phyloP scores from a whole-genome alignment of 2,113 vertebrate genomes.

The Phylloscopus whistleri region DNA sequence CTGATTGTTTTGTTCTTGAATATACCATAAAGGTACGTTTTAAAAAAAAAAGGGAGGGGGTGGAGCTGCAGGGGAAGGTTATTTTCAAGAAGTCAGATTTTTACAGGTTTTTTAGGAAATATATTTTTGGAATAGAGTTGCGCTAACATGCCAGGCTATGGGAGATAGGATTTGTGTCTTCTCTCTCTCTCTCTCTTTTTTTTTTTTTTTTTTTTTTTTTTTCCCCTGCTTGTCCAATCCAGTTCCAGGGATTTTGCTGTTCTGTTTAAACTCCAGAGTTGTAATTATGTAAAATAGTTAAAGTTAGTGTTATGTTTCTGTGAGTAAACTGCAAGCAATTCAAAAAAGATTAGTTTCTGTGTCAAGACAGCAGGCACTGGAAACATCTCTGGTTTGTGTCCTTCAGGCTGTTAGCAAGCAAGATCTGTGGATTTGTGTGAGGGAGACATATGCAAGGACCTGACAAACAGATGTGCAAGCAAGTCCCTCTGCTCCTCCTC shows the following conservation, averaged over 20 bases:
- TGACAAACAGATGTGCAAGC: not conserved
- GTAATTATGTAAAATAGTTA: constrained; percentile 13
- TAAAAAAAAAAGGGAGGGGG: not conserved
- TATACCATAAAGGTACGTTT: not conserved
- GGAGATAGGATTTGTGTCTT: not conserved
- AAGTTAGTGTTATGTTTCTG: not conserved
- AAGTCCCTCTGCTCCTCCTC: not conserved
- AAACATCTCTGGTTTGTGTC: not conserved
- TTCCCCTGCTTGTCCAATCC: not conserved
- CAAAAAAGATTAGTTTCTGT: not conserved
- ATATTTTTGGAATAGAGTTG: not conserved
- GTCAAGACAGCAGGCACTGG: not conserved
- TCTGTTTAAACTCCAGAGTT: not conserved
- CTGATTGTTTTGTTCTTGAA: not conserved
- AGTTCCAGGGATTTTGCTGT: not conserved
- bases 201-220: not conserved
- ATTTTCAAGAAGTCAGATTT: not conserved
- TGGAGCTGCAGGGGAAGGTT: rapidly evolving
- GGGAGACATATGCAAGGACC: not conserved
- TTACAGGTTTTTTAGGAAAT: not conserved
- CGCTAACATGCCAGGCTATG: not conserved
- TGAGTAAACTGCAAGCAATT: not conserved
- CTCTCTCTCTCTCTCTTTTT: not conserved
- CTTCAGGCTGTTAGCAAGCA: not conserved
- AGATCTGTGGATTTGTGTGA: not conserved